These are phyloP conservation scores for Microcebus ravelobensis DNA, from an alignment of 2,113 vertebrate species.

Conservation along the genomic window DNA sequence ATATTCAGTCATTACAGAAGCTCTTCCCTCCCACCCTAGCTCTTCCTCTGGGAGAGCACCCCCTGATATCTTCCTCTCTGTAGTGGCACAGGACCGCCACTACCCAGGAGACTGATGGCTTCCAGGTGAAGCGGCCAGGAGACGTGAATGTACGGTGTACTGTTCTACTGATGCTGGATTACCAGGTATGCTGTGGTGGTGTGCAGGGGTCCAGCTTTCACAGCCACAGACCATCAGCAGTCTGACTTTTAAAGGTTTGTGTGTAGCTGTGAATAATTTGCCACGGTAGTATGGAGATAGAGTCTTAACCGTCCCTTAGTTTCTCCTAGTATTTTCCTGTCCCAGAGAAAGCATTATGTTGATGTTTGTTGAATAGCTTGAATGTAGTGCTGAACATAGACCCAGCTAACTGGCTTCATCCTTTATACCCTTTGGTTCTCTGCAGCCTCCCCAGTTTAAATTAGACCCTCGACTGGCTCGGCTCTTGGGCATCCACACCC, in stretches of 20 bases:
- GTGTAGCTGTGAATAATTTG: neutral
- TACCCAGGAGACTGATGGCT: conserved; percentile 99
- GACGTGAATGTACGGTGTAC: conserved; percentile 98
- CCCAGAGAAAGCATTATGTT: neutral
- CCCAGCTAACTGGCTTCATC: neutral
- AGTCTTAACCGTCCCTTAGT: neutral
- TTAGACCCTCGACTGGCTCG: conserved; percentile 93
- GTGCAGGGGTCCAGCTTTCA: neutral
- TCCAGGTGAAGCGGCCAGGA: conserved; percentile 99
- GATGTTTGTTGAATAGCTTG: neutral
- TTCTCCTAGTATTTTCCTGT: neutral
- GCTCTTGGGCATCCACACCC: conserved; percentile 93
- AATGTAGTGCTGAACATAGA: neutral
- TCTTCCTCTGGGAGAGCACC: conserved; percentile 78
- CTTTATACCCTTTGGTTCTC: neutral
- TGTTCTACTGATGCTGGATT: conserved; percentile 98
- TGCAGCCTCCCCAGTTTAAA: conserved; percentile 91
- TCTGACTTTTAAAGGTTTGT: neutral
- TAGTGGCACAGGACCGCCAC: conserved; percentile 99
- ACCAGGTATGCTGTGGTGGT: conserved; percentile 89
- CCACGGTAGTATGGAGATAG: neutral
- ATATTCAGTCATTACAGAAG: conserved; percentile 69
- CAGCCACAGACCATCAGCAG: neutral
- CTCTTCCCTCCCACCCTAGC: conserved; percentile 74
- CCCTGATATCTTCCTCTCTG: conserved; percentile 67